Evolutionary conservation across 2,113 vertebrate species (phyloP), one percentile per base, ranked within the genome.

Genomic region (Zootoca vivipara): DNA sequence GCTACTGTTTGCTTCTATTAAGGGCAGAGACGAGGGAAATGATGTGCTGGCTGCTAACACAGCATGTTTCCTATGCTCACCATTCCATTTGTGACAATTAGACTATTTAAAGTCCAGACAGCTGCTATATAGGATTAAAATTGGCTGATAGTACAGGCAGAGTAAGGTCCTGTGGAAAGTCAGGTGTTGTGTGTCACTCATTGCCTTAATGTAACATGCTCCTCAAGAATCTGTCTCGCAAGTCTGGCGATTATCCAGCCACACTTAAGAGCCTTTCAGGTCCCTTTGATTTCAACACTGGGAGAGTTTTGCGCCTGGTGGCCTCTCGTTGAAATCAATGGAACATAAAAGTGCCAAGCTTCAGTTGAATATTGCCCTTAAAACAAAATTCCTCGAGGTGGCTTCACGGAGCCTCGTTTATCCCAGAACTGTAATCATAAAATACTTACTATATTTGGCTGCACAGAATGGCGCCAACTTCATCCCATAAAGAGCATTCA

Each of bases 101-200:
- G n/a, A 56, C 81, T 88, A 83, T 88, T 83, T 88, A 88, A 88
- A 77, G 81, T 24, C 64, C 5, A 20, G 62, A 38, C 87, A 88
- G 87, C 87, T 88, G 87, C 62, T 78, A 20, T 52, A 77, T 22
- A 33, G 73, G 81, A 83, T 88, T 88, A 88, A 83, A 40, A 75
- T 18, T 46, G 35, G 69, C 78, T 9, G 65, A 77, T 52, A 28
- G 38, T 7, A 82, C 52, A 75, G 46, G 24, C 5, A 38, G 22
- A 65, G 73, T 22, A 20, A n/a, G 16, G 58, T 56, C 73, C 62
- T 28, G 10, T 24, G 33, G 87, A 46, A 88, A 69, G 73, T 78
- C 87, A 83, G 30, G 10, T 69, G 78, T 18, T 87, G 9, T 22
- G 2, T 87, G 85, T 87, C 85, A 81, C 78, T 81, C 69, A 87